Percentiles rank a stretch among this genome's conserved stretches.
Evolutionary conservation across 2,113 vertebrate species (phyloP).

Genomic region (Aegotheles bennettii): DNA sequence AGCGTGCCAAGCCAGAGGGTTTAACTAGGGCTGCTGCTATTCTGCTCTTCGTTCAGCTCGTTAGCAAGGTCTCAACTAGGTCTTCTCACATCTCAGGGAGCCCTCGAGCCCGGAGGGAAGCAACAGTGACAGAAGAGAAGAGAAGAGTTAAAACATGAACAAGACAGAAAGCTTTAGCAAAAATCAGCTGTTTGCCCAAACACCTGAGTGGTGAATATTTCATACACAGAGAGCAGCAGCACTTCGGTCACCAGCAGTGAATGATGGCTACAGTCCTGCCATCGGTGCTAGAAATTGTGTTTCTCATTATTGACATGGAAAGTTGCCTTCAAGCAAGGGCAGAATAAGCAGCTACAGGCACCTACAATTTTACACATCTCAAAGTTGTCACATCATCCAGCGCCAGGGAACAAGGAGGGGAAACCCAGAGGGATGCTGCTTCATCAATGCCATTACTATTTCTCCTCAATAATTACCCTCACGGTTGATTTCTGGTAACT

Average conservation of each 20-base stretch:
- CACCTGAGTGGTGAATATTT: not conserved
- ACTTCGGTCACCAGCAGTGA: not conserved
- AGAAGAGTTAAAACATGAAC: slow-evolving; percentile 17
- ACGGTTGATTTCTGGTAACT: not conserved
- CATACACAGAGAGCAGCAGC: not conserved
- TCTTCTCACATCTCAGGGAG: slow-evolving; percentile 5
- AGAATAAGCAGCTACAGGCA: not conserved
- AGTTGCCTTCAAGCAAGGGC: not conserved
- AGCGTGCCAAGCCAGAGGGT: not conserved
- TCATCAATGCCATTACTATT: not conserved
- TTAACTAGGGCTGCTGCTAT: not conserved
- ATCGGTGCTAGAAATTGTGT: not conserved
- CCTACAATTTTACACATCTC: not conserved
- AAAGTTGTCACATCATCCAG: not conserved
- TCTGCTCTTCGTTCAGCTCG: not conserved
- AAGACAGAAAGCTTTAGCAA: not conserved
- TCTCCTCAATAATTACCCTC: not conserved
- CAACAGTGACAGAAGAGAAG: not conserved
- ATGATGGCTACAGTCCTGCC: not conserved
- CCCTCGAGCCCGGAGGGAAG: not conserved
- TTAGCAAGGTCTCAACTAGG: slow-evolving; percentile 2
- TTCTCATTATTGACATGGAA: not conserved
- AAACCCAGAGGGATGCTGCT: not conserved
- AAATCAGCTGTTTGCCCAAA: not conserved
- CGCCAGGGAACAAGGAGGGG: not conserved